Evolutionary conservation across 1,140 invertebrate genomes (phyloP), one percentile per base, ranked within the genome.

Genomic region (Drosophila subpulchrella): DNA sequence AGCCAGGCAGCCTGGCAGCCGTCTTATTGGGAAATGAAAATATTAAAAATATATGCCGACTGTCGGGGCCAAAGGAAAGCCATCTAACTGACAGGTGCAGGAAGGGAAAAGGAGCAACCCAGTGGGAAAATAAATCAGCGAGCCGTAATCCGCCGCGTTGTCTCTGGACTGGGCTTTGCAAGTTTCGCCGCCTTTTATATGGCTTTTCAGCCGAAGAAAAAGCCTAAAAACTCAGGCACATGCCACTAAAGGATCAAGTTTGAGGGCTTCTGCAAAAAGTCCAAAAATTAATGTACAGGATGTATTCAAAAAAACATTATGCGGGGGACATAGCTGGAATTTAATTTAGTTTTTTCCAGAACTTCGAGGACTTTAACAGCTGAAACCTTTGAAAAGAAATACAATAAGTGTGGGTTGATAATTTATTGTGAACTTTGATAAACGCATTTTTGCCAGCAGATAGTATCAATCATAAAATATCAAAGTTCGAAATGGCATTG

Each of bases 21-120:
- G 61, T 32, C 47, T 20, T 53, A 71, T 71, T 71, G 65, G 67
- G 65, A 71, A 71, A 71, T 58, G 67, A 71, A 71, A 71, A 71
- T 71, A 71, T 71, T 71, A 71, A 71, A 71, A 71, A 71, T 71
- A 70, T 70, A 68, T 53, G 27, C 17, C 61, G 27, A 62, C 62
- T 61, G 56, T 61, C 48, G 11, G 4, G 7, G 32, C 53, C 3
- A 2, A 10, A 24, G 32, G 7, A 42, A 57, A 44, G 39, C 38
- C 55, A 15, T 36, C 51, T 51, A 27, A 27, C 65, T 58, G 67
- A 57, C 67, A 70, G 51, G 27, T 13, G 20, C 24, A 13, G 24
- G 24, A 13, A 17, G 15, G 27, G 27, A 32, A 46, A 20, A 39
- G 32, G 36, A 50, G 30, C 48, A 27, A 71, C 70, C 68, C 68